A percentile compares a stretch with the other conserved stretches of the same genome.
phyloP scores from a whole-genome alignment of 2,113 vertebrate species.

The Paramisgurnus dabryanus region DNA sequence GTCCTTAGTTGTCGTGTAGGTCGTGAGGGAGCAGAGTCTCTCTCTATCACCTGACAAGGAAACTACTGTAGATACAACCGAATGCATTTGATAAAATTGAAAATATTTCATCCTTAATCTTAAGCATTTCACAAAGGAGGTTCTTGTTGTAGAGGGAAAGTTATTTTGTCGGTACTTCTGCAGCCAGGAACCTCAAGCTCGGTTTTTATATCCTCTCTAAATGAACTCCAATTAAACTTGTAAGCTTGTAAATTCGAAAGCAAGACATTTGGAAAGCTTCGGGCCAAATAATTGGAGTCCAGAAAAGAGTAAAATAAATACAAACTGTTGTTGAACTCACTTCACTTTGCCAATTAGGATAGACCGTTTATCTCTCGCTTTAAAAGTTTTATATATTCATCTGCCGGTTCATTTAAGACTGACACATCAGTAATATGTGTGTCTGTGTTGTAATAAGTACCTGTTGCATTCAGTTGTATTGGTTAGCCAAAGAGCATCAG shows the following conservation, averaged over 20 bases:
- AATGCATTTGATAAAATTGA: constrained; percentile 29
- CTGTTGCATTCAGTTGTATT: background rate
- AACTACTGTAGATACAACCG: constrained; percentile 21
- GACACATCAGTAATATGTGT: background rate
- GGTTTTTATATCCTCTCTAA: background rate
- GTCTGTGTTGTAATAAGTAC: background rate
- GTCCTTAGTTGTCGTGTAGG: constrained; percentile 42
- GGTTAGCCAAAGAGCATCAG: constrained; percentile 3
- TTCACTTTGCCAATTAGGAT: background rate
- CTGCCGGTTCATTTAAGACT: background rate
- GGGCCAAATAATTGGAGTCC: constrained; percentile 19
- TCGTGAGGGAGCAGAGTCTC: constrained; percentile 22
- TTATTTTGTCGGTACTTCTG: background rate
- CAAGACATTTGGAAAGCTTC: constrained; percentile 12
- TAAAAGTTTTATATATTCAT: background rate
- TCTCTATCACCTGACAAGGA: constrained; percentile 33
- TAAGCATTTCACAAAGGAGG: background rate
- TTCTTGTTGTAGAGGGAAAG: background rate
- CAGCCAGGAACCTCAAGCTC: background rate
- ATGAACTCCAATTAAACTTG: constrained; percentile 18
- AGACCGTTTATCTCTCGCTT: background rate
- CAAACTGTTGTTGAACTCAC: background rate
- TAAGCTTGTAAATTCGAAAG: background rate
- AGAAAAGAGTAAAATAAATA: constrained; percentile 14
- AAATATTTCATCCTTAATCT: constrained; percentile 18